Percentiles rank a stretch among this genome's conserved stretches.
These are phyloP conservation scores for Drosophila malerkotliana DNA, from an alignment of 1,140 invertebrate genomes.

Conservation along the genomic window DNA sequence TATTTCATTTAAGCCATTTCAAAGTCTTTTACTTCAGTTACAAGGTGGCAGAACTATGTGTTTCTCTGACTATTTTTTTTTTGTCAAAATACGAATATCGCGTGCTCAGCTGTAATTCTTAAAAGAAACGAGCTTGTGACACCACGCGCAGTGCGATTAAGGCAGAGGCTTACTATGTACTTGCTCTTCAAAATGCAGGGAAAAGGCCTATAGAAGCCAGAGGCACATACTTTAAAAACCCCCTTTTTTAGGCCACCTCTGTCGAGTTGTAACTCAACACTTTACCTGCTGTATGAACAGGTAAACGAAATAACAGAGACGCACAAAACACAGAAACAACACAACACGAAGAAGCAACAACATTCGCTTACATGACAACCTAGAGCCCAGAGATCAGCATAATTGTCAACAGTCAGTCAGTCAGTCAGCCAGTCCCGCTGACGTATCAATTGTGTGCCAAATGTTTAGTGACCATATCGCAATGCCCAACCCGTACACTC, in stretches of 20 bases:
- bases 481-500: slow-evolving; percentile 40
- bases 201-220: no score
- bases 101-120: slow-evolving; percentile 65
- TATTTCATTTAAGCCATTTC: background rate
- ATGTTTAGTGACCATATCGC: slow-evolving; percentile 81
- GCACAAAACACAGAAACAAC: slow-evolving; percentile 14
- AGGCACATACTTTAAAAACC: background rate
- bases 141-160: slow-evolving; percentile 30
- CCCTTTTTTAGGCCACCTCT: slow-evolving; percentile 11
- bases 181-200: no score
- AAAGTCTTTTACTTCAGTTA: slow-evolving; percentile 15
- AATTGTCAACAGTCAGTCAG: slow-evolving; percentile 63
- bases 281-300: slow-evolving; percentile 15
- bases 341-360: slow-evolving; percentile 19
- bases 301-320: slow-evolving; percentile 26
- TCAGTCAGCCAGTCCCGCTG: slow-evolving; percentile 40
- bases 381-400: slow-evolving; percentile 53
- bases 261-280: slow-evolving; percentile 42
- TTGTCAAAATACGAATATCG: slow-evolving; percentile 32
- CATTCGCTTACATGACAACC: slow-evolving; percentile 24
- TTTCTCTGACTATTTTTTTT: background rate
- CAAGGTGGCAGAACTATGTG: slow-evolving; percentile 1
- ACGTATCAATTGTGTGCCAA: slow-evolving; percentile 81
- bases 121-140: slow-evolving; percentile 50
- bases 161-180: slow-evolving; percentile 14